These are phyloP conservation scores for Rhaphigaster nebulosa DNA, from an alignment of 2,888 invertebrate species.

Conservation along the genomic window DNA sequence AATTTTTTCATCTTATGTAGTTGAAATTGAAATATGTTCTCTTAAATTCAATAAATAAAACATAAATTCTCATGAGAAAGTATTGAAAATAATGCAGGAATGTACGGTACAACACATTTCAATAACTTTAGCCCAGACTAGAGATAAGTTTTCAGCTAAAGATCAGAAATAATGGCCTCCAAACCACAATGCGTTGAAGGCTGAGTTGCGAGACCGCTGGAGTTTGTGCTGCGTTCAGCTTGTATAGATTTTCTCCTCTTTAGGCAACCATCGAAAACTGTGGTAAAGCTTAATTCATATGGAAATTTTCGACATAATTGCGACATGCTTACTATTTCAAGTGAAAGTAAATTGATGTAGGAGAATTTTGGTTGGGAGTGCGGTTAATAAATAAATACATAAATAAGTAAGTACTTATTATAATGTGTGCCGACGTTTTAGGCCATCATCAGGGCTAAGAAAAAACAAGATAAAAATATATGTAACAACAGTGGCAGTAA, in stretches of 20 bases:
- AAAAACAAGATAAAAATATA: no score
- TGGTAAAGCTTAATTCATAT: not conserved
- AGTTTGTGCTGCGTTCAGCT: not conserved
- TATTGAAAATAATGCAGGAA: not conserved
- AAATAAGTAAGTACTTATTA: no score
- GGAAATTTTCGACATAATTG: not conserved
- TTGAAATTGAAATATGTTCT: no score
- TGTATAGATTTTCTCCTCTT: not conserved
- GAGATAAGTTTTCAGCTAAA: conserved; percentile 1
- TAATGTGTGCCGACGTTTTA: no score
- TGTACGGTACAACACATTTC: not conserved
- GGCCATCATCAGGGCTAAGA: no score
- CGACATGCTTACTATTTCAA: not conserved
- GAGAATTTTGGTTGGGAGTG: no score
- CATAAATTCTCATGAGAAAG: not conserved
- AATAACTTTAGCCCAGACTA: not conserved
- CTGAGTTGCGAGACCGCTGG: conserved; percentile 13
- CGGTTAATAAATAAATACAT: no score
- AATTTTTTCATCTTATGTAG: no score
- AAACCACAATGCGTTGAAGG: conserved; percentile 14
- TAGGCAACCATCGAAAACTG: not conserved
- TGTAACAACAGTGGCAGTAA: no score
- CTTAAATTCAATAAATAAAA: not conserved
- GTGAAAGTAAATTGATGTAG: not conserved
- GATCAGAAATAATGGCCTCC: not conserved